Evolutionary conservation across 2,113 vertebrate species (phyloP).

Genomic region (Merops nubicus): DNA sequence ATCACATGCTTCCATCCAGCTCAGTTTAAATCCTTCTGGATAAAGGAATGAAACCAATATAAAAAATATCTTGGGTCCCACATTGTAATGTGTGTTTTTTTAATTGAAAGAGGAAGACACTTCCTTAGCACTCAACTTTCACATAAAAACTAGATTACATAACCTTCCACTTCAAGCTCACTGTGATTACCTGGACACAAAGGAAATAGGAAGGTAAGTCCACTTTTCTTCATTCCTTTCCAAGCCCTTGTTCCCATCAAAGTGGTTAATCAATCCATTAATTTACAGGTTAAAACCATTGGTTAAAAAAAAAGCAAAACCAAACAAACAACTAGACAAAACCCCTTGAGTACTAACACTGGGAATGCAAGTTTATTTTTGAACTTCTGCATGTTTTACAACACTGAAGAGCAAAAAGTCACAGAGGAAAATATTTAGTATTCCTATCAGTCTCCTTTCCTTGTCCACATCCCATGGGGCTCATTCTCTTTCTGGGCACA

Average conservation of each 20-base stretch:
- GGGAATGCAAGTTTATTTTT: not conserved
- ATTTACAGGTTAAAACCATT: not conserved
- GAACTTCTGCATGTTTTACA: not conserved
- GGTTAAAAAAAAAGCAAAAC: not conserved
- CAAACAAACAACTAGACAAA: not conserved
- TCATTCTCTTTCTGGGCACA: not conserved
- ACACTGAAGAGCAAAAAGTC: not conserved
- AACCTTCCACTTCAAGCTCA: not conserved
- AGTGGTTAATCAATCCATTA: not conserved
- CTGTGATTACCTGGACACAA: not conserved
- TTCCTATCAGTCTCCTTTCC: not conserved
- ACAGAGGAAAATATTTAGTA: not conserved
- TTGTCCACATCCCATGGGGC: fast-evolving
- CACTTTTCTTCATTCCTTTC: not conserved
- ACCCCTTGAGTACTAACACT: not conserved
- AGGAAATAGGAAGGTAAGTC: not conserved
- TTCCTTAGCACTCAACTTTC: not conserved
- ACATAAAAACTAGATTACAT: not conserved
- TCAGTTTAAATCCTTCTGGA: not conserved
- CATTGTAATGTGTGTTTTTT: not conserved
- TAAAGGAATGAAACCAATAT: not conserved
- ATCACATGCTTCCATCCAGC: not conserved
- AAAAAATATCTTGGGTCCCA: not conserved
- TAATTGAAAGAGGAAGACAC: not conserved
- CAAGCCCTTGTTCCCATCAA: not conserved